Percentiles rank a stretch among this genome's conserved stretches.
phyloP scores from a whole-genome alignment of 2,113 vertebrate genomes.

The Rhizomys pruinosus region DNA sequence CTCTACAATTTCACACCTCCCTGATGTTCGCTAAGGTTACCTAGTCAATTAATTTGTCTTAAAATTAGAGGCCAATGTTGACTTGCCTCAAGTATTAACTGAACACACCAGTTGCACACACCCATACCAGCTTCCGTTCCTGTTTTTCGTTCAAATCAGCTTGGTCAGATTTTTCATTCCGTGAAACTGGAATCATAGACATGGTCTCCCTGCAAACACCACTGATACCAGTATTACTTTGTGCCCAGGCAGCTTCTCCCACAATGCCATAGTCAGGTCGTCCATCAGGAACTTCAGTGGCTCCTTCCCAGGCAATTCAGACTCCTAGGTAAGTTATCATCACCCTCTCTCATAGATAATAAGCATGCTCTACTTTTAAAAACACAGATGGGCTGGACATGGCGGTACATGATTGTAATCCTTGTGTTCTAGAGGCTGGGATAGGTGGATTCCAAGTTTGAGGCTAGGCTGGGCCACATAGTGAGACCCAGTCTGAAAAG shows the following conservation, averaged over 20 bases:
- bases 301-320: background rate
- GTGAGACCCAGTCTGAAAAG: background rate
- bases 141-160: background rate
- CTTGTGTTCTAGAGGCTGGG: background rate
- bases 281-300: background rate
- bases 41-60: background rate
- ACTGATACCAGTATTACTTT: background rate
- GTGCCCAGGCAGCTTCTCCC: background rate
- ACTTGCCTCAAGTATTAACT: background rate
- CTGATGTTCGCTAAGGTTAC: background rate
- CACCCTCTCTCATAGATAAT: background rate
- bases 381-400: too few species aligned
- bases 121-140: background rate
- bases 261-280: background rate
- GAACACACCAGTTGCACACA: background rate
- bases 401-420: too few species aligned
- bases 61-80: constrained; percentile 24
- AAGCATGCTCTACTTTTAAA: background rate
- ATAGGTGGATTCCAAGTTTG: background rate
- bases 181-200: background rate
- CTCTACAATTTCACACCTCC: background rate
- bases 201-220: background rate
- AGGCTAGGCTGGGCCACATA: too few species aligned
- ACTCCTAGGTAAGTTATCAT: background rate
- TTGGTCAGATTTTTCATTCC: background rate